Percentiles rank a stretch among this genome's conserved stretches.
These are phyloP conservation scores for Leucopternis melanops DNA, from an alignment of 2,113 vertebrate genomes.

Conservation along the genomic window DNA sequence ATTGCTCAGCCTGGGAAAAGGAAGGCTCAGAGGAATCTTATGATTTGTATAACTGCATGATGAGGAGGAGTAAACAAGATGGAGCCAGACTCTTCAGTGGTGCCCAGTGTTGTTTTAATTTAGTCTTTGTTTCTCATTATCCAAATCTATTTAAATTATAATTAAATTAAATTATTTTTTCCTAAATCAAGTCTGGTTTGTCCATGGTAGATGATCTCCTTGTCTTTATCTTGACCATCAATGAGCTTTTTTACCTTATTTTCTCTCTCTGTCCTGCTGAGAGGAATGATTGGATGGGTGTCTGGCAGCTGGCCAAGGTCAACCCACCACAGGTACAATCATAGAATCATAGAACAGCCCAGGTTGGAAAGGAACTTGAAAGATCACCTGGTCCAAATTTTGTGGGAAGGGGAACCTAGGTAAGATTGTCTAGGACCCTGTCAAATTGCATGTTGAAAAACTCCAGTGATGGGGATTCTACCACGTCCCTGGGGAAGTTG, in stretches of 20 bases:
- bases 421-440: background rate
- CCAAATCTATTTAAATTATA: background rate
- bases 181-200: background rate
- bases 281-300: background rate
- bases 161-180: background rate
- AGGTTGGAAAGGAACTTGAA: background rate
- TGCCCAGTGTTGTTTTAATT: background rate
- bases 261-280: background rate
- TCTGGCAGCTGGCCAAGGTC: background rate
- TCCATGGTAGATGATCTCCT: background rate
- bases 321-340: background rate
- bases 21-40: background rate
- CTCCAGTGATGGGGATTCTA: background rate
- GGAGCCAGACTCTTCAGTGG: background rate
- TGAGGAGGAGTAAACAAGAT: background rate
- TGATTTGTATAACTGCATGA: background rate
- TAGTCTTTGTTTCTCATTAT: background rate
- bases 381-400: background rate
- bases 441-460: background rate
- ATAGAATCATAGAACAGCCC: background rate
- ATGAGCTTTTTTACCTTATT: background rate
- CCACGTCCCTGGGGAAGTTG: accelerated
- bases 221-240: background rate
- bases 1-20: background rate
- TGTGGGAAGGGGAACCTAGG: background rate